Evolutionary conservation across 2,113 vertebrate species (phyloP).

Genomic region (Bubo blakistoni): DNA sequence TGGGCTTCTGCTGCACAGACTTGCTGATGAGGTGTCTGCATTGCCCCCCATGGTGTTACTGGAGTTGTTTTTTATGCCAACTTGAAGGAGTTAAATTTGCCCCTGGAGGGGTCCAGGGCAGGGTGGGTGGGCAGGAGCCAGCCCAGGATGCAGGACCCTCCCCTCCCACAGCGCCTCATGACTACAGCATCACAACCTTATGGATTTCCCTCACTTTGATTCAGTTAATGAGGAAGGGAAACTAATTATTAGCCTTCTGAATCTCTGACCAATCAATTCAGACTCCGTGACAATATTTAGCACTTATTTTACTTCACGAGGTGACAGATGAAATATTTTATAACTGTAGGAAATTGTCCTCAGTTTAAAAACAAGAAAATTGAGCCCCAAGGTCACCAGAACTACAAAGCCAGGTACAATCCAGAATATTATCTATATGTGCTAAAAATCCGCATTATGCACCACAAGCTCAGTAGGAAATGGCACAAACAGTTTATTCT

Average conservation of each 20-base stretch:
- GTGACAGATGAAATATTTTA: background rate
- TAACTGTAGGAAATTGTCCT: background rate
- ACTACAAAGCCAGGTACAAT: background rate
- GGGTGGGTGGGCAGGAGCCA: background rate
- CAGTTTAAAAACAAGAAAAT: background rate
- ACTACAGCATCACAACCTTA: background rate
- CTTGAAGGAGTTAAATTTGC: background rate
- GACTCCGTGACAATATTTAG: background rate
- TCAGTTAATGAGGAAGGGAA: background rate
- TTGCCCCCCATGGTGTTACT: background rate
- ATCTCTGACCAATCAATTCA: constrained; percentile 16
- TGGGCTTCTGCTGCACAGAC: background rate
- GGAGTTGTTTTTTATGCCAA: background rate
- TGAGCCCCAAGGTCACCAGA: background rate
- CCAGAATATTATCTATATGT: rapidly evolving
- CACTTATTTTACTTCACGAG: background rate
- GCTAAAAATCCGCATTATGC: background rate
- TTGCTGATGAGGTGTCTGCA: background rate
- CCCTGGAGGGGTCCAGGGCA: background rate
- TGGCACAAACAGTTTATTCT: background rate
- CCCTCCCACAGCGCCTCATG: background rate
- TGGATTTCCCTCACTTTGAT: background rate
- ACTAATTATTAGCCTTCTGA: background rate
- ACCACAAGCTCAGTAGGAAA: background rate
- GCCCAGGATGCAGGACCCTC: background rate